A percentile compares a stretch with the other conserved stretches of the same genome.
These are phyloP conservation scores for Elgonia sp. DNA, from an alignment of 2,888 invertebrate species.

Conservation along the genomic window DNA sequence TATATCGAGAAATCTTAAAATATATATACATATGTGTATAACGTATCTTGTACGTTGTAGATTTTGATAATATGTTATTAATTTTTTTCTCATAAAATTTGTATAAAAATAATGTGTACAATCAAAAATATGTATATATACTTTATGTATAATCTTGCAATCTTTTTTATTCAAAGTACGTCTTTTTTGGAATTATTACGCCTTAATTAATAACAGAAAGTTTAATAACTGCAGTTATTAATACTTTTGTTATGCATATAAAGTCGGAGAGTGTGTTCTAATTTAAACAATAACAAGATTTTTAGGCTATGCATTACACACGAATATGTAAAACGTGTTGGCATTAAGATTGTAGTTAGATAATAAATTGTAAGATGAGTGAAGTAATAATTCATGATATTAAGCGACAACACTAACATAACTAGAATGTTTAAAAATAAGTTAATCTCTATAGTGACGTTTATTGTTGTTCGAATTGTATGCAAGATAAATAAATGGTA, in stretches of 20 bases:
- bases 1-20: constrained; percentile 74
- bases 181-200: constrained; percentile 13
- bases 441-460: no score
- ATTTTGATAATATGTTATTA: constrained; percentile 58
- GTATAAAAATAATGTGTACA: constrained; percentile 85
- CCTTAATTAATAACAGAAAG: constrained; percentile 17
- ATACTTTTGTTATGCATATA: not conserved
- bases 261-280: no score
- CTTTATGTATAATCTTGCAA: constrained; percentile 12
- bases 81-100: constrained; percentile 80
- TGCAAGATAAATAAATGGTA: no score
- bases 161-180: constrained; percentile 32
- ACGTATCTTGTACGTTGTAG: constrained; percentile 55
- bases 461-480: no score
- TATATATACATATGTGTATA: constrained; percentile 75
- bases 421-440: no score
- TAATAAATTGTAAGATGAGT: no score
- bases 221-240: not conserved
- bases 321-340: no score
- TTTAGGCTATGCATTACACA: no score
- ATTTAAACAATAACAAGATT: no score
- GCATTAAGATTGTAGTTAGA: no score
- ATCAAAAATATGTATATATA: constrained; percentile 73
- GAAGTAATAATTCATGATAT: no score
- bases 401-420: no score